Percentiles rank a stretch among this genome's conserved stretches.
Conservation (phyloP, 2,797 vertebrate species). For the Acipenser ruthenus region DNA sequence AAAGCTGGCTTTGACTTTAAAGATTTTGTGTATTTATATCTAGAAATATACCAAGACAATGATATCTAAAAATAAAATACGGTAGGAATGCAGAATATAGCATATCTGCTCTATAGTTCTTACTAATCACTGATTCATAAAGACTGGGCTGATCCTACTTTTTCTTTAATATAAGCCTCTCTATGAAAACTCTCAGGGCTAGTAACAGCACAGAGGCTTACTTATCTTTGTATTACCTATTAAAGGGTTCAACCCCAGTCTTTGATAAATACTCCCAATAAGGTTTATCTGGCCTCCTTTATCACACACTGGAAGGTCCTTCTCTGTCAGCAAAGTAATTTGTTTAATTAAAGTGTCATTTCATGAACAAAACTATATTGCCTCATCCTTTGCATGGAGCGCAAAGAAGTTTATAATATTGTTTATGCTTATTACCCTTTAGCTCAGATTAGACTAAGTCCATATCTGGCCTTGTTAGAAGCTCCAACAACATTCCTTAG, state of each 20-base stretch:
- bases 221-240: conserved; percentile 76
- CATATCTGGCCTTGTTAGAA: conserved; percentile 34
- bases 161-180: conserved; percentile 17
- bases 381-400: conserved; percentile 34
- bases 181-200: conserved; percentile 55
- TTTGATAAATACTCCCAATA: conserved; percentile 71
- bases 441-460: conserved; percentile 53
- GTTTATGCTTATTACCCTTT: conserved; percentile 34
- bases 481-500: conserved; percentile 31
- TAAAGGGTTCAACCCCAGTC: conserved; percentile 67
- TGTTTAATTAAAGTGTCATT: conserved; percentile 80
- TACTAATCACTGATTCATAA: conserved; percentile 30
- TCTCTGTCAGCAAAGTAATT: conserved; percentile 60
- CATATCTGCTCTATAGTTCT: conserved; percentile 31
- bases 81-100: conserved; percentile 30
- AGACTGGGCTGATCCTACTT: conserved; percentile 41
- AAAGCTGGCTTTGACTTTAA: conserved; percentile 23
- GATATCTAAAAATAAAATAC: conserved; percentile 19
- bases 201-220: conserved; percentile 69
- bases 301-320: conserved; percentile 64
- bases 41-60: conserved; percentile 28
- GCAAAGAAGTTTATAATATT: conserved; percentile 57
- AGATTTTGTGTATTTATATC: not conserved
- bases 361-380: conserved; percentile 23
- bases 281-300: conserved; percentile 59